Percentiles rank a stretch among this genome's conserved stretches.
These are phyloP conservation scores for Augiades crinisus DNA, from an alignment of 2,888 invertebrate genomes.

Conservation along the genomic window DNA sequence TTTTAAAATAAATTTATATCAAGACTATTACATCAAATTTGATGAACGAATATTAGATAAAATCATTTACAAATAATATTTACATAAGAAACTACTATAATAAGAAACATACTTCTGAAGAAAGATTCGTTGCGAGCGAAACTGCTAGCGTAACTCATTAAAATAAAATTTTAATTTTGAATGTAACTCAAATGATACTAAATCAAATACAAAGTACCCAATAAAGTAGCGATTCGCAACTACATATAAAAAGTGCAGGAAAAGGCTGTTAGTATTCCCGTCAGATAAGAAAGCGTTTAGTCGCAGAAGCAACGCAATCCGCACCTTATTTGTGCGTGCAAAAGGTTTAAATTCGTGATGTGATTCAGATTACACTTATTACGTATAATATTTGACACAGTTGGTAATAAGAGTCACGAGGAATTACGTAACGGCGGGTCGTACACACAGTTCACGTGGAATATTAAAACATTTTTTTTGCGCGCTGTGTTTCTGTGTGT, in stretches of 20 bases:
- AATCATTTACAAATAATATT: not conserved
- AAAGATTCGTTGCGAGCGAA: too few relatives aligned
- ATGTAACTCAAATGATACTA: too few relatives aligned
- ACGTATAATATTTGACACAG: conserved; percentile 53
- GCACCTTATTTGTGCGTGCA: conserved; percentile 38
- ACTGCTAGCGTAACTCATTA: too few relatives aligned
- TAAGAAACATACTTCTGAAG: too few relatives aligned
- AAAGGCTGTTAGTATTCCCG: conserved; percentile 58
- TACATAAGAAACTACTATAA: conserved; percentile 17
- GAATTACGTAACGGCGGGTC: conserved; percentile 65
- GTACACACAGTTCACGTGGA: conserved; percentile 55
- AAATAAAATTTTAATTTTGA: too few relatives aligned
- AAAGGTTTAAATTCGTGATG: conserved; percentile 43
- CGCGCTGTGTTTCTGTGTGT: not conserved
- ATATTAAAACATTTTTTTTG: conserved; percentile 47
- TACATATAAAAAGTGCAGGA: conserved; percentile 51
- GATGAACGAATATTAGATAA: too few relatives aligned
- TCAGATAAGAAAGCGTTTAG: conserved; percentile 46
- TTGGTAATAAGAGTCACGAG: conserved; percentile 75
- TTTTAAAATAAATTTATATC: too few relatives aligned
- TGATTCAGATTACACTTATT: conserved; percentile 43
- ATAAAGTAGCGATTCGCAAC: conserved; percentile 49
- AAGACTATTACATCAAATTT: too few relatives aligned
- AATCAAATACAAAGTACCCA: conserved; percentile 30
- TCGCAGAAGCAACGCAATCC: conserved; percentile 33